Percentiles rank a stretch among this genome's conserved stretches.
phyloP scores from a whole-genome alignment of 2,888 invertebrate species.

The Cheilosia vulpina region DNA sequence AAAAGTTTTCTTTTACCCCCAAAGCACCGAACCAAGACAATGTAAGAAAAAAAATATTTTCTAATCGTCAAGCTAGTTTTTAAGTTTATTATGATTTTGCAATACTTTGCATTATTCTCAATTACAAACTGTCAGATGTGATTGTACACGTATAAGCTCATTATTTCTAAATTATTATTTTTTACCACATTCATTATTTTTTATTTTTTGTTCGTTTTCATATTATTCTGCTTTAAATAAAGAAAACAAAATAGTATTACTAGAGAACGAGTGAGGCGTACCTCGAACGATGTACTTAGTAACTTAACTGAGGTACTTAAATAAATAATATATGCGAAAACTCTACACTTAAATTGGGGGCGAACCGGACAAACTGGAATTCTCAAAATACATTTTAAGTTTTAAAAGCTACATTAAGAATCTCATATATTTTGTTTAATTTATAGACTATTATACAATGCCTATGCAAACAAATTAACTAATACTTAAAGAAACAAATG shows the following conservation, averaged over 20 bases:
- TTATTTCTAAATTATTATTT: constrained; percentile 26
- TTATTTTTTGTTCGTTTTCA: constrained; percentile 17
- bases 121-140: constrained; percentile 51
- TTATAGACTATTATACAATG: neutral
- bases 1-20: constrained; percentile 31
- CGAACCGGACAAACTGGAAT: constrained; percentile 5
- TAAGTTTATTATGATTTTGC: constrained; percentile 50
- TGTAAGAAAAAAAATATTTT: constrained; percentile 32
- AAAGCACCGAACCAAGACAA: constrained; percentile 66
- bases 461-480: neutral
- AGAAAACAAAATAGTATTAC: constrained; percentile 37
- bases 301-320: constrained; percentile 34
- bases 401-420: constrained; percentile 6
- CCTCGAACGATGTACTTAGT: constrained; percentile 16
- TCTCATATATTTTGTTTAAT: constrained; percentile 27
- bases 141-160: constrained; percentile 48
- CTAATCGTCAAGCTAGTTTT: constrained; percentile 40
- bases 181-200: constrained; percentile 38
- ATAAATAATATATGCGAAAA: constrained; percentile 2
- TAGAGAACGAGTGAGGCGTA: constrained; percentile 26
- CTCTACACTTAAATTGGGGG: constrained; percentile 15
- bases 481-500: constrained; percentile 7
- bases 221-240: constrained; percentile 38
- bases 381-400: constrained; percentile 1
- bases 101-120: constrained; percentile 42